These are phyloP conservation scores for Hipparchia semele DNA, from an alignment of 2,888 invertebrate species.

Conservation along the genomic window DNA sequence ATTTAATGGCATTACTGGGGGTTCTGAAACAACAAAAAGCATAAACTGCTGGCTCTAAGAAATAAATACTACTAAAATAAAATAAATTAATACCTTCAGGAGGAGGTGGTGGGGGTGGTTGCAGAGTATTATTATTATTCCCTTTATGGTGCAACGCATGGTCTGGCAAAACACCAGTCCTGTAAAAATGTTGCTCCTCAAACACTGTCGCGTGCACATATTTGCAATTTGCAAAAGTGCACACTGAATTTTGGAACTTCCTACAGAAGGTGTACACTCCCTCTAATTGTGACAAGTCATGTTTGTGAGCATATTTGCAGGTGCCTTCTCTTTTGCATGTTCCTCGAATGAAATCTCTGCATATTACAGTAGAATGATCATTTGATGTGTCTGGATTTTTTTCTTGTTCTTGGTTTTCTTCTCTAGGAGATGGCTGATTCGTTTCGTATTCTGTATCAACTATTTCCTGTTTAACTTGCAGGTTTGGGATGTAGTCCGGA, in stretches of 20 bases:
- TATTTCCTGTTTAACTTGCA: constrained; percentile 41
- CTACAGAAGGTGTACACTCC: constrained; percentile 56
- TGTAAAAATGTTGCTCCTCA: constrained; percentile 62
- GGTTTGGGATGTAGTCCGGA: constrained; percentile 31
- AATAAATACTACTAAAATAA: neutral
- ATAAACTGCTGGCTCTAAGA: too few relatives aligned
- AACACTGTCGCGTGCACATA: constrained; percentile 67
- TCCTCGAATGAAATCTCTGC: constrained; percentile 63
- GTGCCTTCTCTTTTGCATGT: constrained; percentile 52
- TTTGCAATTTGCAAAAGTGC: constrained; percentile 57
- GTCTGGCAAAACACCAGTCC: constrained; percentile 59
- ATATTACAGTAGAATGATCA: constrained; percentile 47
- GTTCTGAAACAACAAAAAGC: constrained; percentile 19
- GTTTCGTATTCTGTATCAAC: constrained; percentile 37
- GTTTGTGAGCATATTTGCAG: constrained; percentile 59
- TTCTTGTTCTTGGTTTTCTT: neutral
- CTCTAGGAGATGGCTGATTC: constrained; percentile 7
- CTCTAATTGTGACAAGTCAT: constrained; percentile 46
- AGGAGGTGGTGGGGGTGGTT: constrained; percentile 46
- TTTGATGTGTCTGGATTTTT: constrained; percentile 6
- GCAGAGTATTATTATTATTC: constrained; percentile 34
- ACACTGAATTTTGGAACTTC: constrained; percentile 61
- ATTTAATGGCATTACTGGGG: neutral
- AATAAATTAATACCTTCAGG: constrained; percentile 22
- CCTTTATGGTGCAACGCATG: constrained; percentile 55